These are phyloP conservation scores for Sceloporus undulatus DNA, from an alignment of 2,113 vertebrate genomes.

Conservation along the genomic window DNA sequence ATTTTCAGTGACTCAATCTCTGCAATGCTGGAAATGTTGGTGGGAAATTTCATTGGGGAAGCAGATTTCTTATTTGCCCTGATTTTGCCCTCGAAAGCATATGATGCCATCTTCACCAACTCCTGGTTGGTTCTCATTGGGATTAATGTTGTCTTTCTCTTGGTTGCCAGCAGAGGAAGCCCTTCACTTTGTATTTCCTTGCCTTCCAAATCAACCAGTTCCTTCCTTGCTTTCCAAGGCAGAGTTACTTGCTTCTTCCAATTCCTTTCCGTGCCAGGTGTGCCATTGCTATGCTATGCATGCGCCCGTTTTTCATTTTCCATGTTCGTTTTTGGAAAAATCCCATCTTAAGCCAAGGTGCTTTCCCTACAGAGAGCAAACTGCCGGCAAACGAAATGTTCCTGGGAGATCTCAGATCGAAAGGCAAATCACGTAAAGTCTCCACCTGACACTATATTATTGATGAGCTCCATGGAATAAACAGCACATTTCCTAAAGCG, in stretches of 20 bases:
- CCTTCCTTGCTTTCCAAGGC: too few relatives aligned
- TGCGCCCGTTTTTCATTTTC: neutral
- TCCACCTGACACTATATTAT: constrained; percentile 5
- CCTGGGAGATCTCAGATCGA: neutral
- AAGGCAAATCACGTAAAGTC: neutral
- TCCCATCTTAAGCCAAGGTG: neutral
- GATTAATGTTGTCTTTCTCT: too few relatives aligned
- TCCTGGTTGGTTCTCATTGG: too few relatives aligned
- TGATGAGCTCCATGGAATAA: constrained; percentile 5
- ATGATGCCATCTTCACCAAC: too few relatives aligned
- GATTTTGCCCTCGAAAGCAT: too few relatives aligned
- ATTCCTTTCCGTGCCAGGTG: neutral
- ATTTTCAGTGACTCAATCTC: too few relatives aligned
- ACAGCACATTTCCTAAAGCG: neutral
- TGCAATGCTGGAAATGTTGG: too few relatives aligned
- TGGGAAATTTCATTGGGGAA: too few relatives aligned
- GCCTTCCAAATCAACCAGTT: neutral
- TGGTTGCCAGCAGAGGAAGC: too few relatives aligned
- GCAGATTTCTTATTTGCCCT: too few relatives aligned
- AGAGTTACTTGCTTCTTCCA: too few relatives aligned
- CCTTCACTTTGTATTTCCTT: too few relatives aligned
- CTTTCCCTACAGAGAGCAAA: neutral
- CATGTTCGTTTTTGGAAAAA: neutral
- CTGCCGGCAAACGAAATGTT: neutral
- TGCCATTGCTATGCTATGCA: constrained; percentile 1